Evolutionary conservation across 1,140 invertebrate genomes (phyloP), one percentile per base, ranked within the genome.

Genomic region (Doryteuthis pealeii): DNA sequence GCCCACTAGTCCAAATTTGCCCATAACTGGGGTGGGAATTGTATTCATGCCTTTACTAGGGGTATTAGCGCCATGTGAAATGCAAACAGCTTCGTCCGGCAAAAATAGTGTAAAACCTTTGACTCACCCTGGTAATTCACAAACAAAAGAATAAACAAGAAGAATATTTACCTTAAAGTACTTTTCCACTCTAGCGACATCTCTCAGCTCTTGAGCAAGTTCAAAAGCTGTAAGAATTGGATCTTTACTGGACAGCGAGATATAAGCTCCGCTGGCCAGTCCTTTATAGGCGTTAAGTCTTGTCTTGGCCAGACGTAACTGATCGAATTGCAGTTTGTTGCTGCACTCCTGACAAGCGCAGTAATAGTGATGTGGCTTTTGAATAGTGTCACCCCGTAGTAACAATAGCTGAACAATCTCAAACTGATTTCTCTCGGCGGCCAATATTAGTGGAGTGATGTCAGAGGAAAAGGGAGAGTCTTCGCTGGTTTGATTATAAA

Each of bases 201-300:
- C 73, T 8, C 80, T 80, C 8, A 93, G 82, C 75, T 92, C 91
- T 12, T 83, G 76, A 0, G 89, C 89, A 22, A 93, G 84, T 74
- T 89, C 83, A 82, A 93, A 93, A 0, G 91, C 90, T n/a, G 89
- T 87, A 10, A 92, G 84, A 68, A 93, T 91, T 0, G 92, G 92
- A 84, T 93, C 92, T 28, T 89, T 83, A 0, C 90, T 89, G 0
- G 90, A 90, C 70, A 92, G 89, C 62, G 91, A 91, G 70, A 93
- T 91, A 79, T 91, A 93, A 0, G 90, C 88, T 28, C 83, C 81
- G 73, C 85, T 87, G 12, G 85, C 80, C 45, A 87, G 70, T 5
- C 81, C 86, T 67, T 78, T 77, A 75, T 87, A 88, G 0, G 84
- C 83, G 75, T 88, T 86, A 12, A 88, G 75, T 70, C 87, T 72